Percentiles rank a stretch among this genome's conserved stretches.
phyloP scores from a whole-genome alignment of 2,113 vertebrate species.

The Pachyramphus minor region DNA sequence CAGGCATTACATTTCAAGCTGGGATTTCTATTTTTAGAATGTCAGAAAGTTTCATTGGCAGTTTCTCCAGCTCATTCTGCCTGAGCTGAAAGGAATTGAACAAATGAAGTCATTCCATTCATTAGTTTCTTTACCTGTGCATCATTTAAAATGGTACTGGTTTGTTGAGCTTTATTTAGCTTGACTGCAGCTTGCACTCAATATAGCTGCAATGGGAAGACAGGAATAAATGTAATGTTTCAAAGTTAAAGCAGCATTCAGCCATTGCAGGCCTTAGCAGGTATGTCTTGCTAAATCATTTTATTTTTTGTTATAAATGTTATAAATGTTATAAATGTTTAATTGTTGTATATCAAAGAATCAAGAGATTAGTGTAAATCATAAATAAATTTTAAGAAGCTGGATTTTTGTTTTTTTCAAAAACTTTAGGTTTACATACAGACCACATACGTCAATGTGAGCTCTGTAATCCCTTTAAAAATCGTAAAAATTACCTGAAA shows the following conservation, averaged over 20 bases:
- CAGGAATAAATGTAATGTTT: background rate
- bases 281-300: background rate
- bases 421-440: background rate
- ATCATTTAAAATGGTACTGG: accelerated
- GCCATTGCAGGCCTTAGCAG: background rate
- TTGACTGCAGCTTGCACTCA: background rate
- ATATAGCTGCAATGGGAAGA: background rate
- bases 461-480: background rate
- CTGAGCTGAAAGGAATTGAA: background rate
- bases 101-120: background rate
- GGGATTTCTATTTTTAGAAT: background rate
- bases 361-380: background rate
- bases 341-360: background rate
- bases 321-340: no score
- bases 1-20: background rate
- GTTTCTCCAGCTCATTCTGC: background rate
- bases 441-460: background rate
- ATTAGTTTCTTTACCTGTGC: background rate
- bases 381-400: background rate
- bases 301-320: no score
- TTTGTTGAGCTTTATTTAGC: background rate
- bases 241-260: background rate
- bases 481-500: background rate
- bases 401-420: background rate
- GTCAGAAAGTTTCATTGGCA: background rate